Evolutionary conservation across 2,888 invertebrate species (phyloP), one percentile per base, ranked within the genome.

Genomic region (Drosophila fungiperda): DNA sequence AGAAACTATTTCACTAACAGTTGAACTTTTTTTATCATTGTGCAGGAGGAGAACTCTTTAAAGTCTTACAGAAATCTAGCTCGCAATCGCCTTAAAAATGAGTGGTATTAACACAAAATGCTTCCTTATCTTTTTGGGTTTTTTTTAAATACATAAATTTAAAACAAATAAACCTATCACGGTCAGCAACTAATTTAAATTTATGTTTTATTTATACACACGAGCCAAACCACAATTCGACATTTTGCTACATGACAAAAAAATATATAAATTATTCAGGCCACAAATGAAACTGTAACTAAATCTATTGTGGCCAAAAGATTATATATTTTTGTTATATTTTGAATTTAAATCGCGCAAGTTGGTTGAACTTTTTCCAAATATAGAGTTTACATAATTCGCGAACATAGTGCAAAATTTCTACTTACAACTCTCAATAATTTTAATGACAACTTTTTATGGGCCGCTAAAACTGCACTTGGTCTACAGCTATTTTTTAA

Each of bases 371-470:
- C 52, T 63, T 54, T 65, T 48, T n/a, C 29, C 53, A 26, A 35
- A 40, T 40, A 33, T 20, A 15, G 12, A 53, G 72, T 73, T 83
- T 87, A 87, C 76, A 73, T 83, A 83, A 83, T 64, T 57, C 20
- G 35, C 45, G 49, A 53, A 29, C 48, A 42, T 52, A 69, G 70
- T 75, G 87, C 80, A 58, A 87, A 54, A 82, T 84, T 68, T 76
- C 52, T 62, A 57, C 59, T 52, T 52, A 53, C 42, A 50, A 35
- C 17, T 49, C 49, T 45, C 38, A n/a, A 36, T 55, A 54, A n/a
- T 55, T 38, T 75, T 85, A 87, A 80, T 85, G 69, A 78, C 69
- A 70, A 68, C 69, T 59, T 66, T 85, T 78, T 87, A 87, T 73
- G 86, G 80, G 60, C 82, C 75, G 57, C 61, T 57, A 72, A 84